phyloP scores from a whole-genome alignment of 2,888 invertebrate species.

The Sinhomidia bicolor region DNA sequence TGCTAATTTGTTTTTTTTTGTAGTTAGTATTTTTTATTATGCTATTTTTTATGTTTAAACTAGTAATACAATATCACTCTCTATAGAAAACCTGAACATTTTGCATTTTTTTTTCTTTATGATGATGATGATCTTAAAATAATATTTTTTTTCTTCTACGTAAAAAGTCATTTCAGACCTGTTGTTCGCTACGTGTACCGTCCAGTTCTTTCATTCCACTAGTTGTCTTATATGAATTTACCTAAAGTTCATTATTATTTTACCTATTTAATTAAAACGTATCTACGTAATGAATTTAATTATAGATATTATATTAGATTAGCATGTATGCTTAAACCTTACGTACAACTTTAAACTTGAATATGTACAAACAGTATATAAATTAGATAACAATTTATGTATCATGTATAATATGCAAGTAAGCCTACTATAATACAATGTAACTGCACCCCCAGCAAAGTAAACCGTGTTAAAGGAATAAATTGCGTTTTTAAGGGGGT shows the following conservation, averaged over 20 bases:
- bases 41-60: not conserved
- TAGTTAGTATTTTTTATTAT: not conserved
- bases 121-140: too few relatives aligned
- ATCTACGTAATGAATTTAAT: too few relatives aligned
- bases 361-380: not conserved
- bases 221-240: not conserved
- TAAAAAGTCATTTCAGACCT: too few relatives aligned
- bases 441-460: conserved; percentile 67
- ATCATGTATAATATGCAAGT: not conserved
- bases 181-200: not conserved
- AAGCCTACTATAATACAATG: conserved; percentile 60
- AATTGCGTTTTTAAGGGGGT: conserved; percentile 60
- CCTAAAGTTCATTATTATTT: too few relatives aligned
- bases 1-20: not conserved
- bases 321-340: too few relatives aligned
- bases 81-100: not conserved
- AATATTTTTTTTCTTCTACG: too few relatives aligned
- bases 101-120: too few relatives aligned
- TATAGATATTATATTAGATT: too few relatives aligned
- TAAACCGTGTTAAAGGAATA: conserved; percentile 7
- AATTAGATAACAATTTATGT: not conserved
- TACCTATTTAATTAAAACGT: too few relatives aligned
- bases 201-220: not conserved
- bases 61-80: not conserved
- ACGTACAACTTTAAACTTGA: too few relatives aligned